Evolutionary conservation across 1,140 invertebrate species (phyloP), one percentile per base, ranked within the genome.

Genomic region (Orchestia grillus): DNA sequence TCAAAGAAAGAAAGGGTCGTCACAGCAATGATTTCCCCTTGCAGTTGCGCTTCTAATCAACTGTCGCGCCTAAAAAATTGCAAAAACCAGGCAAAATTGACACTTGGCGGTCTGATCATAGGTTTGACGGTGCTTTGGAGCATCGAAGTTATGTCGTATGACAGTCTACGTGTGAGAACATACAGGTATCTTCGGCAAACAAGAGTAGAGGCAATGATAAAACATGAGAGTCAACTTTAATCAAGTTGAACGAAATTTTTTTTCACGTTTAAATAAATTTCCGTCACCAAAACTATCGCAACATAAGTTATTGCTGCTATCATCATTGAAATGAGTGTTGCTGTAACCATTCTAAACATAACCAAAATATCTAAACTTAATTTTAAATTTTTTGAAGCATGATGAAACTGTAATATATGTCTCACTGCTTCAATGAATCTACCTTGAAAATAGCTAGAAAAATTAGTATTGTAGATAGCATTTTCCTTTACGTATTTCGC

Each of bases 1-100:
- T 94, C 92, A 45, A 94, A 94, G 92, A 94, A 94, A 94, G 92
- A 94, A 94, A 94, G 92, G 92, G 92, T 94, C 92, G 92, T 94
- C 92, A 94, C 36, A 94, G 8, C 92, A 94, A 94, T 94, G 92
- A 94, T 94, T 94, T 94, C 92, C 92, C 41, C 92, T 94, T 94
- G 92, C 92, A 94, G 44, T 0, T 44, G 44, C 92, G 92, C 92
- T 94, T 94, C 92, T 94, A 94, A 94, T 94, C 92, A 94, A 94
- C 92, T 94, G 92, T 47, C 92, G 92, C 43, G 43, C 44, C 92
- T 94, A 94, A 94, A 94, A 94, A 94, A 94, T 44, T 94, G 44
- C 92, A 94, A 94, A 94, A 94, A 94, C 92, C 16, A 45, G 43
- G 6, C 44, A 44, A 94, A 94, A 94, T 94, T 94, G 44, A 94